Base-by-base conservation (phyloP, 1,140 invertebrate genomes). In the Lethrus apterus region DNA sequence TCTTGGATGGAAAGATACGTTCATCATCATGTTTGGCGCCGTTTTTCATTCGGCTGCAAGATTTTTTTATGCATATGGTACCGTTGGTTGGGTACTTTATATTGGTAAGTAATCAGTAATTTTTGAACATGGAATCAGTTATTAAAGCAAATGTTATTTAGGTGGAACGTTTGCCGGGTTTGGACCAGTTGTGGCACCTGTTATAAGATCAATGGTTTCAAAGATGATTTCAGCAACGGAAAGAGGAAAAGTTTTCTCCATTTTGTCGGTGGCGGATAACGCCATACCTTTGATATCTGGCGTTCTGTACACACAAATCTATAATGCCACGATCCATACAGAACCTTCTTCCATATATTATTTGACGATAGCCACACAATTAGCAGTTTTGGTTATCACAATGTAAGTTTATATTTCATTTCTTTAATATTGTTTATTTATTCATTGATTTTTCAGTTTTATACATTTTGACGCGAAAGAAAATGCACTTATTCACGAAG, bases 211-310 rank as follows among this genome's bases (percentile, higher is more conserved):
- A 2, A 81, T 86, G 72, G 75, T 78, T 7, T 86, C 84, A 0
- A 88, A 87, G 68, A 65, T 83, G 2, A 73, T 86, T 13, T 68
- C 76, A 1, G 50, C 68, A 2, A 69, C 73, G 19, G 84, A 88
- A 63, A 72, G 83, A 72, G 79, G 80, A 32, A 85, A 84, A 61
- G 74, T 83, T 2, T 85, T 84, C 56, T 79, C 83, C 0, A 67
- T 86, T 32, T 64, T 88, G 3, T 78, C 83, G 0, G 82, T 84
- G 1, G 84, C 81, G 51, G 83, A 88, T 57, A 86, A 84, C 56
- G 79, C 83, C 0, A 78, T 85, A 7, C 81, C 81, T 1, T 64
- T 86, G 42, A 70, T 86, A 33, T 83, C 81, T 8, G 77, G 80
- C 0, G 66, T 79, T 1, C 62, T 84, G 17, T 86, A 86, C 55